These are phyloP conservation scores for Theocolax elegans DNA, from an alignment of 1,140 invertebrate genomes.

Conservation along the genomic window DNA sequence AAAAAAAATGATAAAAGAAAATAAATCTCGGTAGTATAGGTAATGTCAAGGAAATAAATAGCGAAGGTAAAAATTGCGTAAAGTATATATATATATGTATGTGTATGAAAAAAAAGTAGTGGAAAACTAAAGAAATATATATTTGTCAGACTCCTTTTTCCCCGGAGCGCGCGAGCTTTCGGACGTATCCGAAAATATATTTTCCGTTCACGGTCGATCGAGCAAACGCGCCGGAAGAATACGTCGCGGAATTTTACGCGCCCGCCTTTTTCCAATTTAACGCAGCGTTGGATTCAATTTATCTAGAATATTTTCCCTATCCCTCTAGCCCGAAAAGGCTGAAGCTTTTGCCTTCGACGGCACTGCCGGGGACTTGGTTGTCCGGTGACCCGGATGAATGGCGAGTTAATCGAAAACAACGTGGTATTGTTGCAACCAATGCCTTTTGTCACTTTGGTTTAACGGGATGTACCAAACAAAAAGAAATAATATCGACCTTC, in stretches of 20 bases:
- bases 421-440: constrained; percentile 7
- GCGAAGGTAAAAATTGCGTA: too few species aligned
- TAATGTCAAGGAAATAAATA: too few species aligned
- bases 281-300: constrained; percentile 29
- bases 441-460: constrained; percentile 1
- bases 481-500: background rate
- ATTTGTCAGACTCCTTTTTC: too few species aligned
- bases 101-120: too few species aligned
- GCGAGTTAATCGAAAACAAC: constrained; percentile 33
- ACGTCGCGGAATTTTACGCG: constrained; percentile 12
- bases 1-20: too few species aligned
- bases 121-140: too few species aligned
- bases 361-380: background rate
- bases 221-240: too few species aligned
- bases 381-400: constrained; percentile 30
- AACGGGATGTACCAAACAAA: background rate
- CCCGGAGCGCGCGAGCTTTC: too few species aligned
- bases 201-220: constrained; percentile 3
- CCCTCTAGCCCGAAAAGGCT: too few species aligned
- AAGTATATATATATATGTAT: too few species aligned
- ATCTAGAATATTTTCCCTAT: constrained; percentile 6
- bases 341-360: background rate
- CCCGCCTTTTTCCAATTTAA: constrained; percentile 33
- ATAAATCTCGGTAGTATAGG: too few species aligned
- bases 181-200: constrained; percentile 3